Conservation (phyloP, 2,797 vertebrate genomes). For the Percopsis omiscomaycus region DNA sequence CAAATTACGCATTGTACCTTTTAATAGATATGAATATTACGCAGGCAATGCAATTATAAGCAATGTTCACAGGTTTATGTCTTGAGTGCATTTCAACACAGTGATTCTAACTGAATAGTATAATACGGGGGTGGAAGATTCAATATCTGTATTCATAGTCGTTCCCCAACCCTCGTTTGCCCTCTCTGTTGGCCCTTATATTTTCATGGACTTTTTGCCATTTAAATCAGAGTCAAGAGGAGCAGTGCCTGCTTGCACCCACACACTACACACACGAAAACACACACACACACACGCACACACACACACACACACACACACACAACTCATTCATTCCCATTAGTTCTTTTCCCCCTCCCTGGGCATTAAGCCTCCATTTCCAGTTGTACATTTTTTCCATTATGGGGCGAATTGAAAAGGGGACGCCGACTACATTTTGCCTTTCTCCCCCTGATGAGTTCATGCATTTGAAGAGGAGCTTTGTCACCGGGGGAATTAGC, state of each 20-base stretch:
- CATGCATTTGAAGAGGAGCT: slow-evolving; percentile 80
- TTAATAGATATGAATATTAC: too few relatives aligned
- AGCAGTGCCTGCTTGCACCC: slow-evolving; percentile 10
- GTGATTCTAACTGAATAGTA: too few relatives aligned
- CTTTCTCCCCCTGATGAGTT: slow-evolving; percentile 74
- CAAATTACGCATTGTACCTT: too few relatives aligned
- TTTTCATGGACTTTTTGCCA: slow-evolving; percentile 47
- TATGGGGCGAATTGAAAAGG: slow-evolving; percentile 76
- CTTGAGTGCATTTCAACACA: too few relatives aligned
- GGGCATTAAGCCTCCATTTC: slow-evolving; percentile 75
- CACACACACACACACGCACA: slow-evolving; percentile 37
- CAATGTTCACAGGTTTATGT: too few relatives aligned
- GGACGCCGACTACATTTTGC: slow-evolving; percentile 61
- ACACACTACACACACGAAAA: slow-evolving; percentile 6
- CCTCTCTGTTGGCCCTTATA: slow-evolving; percentile 53
- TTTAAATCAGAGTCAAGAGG: slow-evolving; percentile 50
- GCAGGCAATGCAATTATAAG: too few relatives aligned
- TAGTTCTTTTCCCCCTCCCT: slow-evolving; percentile 62
- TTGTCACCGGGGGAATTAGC: slow-evolving; percentile 80
- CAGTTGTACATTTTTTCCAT: slow-evolving; percentile 77
- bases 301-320: slow-evolving; percentile 44
- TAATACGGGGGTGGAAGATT: too few relatives aligned
- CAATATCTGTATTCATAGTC: slow-evolving; percentile 11
- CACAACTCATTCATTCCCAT: slow-evolving; percentile 61
- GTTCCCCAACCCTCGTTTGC: slow-evolving; percentile 42